Percentiles rank a stretch among this genome's conserved stretches.
phyloP scores from a whole-genome alignment of 2,797 vertebrate genomes.

The Bufotes viridis region DNA sequence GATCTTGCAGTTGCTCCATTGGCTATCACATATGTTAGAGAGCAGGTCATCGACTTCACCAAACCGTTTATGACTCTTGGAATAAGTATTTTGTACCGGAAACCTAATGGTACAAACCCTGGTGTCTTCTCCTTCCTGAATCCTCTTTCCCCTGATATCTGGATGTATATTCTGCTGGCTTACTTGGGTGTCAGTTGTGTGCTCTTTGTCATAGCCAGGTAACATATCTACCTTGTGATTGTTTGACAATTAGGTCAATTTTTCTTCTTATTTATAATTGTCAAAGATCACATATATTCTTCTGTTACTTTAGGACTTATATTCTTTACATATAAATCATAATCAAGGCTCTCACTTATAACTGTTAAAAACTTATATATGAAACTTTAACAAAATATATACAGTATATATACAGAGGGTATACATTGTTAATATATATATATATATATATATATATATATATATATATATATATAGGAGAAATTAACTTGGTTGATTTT shows the following conservation, averaged over 20 bases:
- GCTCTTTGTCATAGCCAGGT: constrained; percentile 99
- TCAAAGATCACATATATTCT: constrained; percentile 81
- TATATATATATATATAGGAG: too few relatives aligned
- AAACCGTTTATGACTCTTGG: constrained; percentile 99
- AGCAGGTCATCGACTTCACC: constrained; percentile 99
- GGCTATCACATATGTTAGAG: constrained; percentile 95
- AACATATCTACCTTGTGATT: constrained; percentile 91
- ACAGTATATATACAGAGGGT: background rate
- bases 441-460: too few relatives aligned
- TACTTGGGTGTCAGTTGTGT: constrained; percentile 99
- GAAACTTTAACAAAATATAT: background rate
- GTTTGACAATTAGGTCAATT: constrained; percentile 80
- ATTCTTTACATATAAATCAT: constrained; percentile 66
- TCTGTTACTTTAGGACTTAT: constrained; percentile 68
- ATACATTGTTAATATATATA: too few relatives aligned
- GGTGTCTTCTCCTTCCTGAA: constrained; percentile 99
- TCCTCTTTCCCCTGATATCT: constrained; percentile 99
- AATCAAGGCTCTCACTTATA: constrained; percentile 64
- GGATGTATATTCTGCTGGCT: constrained; percentile 99
- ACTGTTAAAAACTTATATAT: constrained; percentile 46
- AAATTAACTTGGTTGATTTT: background rate
- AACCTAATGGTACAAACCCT: constrained; percentile 99
- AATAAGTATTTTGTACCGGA: constrained; percentile 99
- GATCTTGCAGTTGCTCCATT: constrained; percentile 98
- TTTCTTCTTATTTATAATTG: constrained; percentile 77